phyloP scores from a whole-genome alignment of 2,113 vertebrate species.

The Hepsetus odoe region DNA sequence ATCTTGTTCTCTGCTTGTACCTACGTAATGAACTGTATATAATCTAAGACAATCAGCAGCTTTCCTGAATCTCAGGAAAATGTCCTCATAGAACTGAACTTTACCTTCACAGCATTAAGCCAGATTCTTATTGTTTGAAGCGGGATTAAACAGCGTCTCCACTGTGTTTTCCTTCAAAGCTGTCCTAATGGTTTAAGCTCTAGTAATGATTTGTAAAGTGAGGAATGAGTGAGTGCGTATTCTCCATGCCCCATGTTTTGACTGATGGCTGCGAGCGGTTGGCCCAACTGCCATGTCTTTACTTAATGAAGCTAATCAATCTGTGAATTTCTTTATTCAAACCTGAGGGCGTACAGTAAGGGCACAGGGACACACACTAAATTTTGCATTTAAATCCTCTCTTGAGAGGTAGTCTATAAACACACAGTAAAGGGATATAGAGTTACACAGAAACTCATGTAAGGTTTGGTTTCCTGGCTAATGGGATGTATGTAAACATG shows the following conservation, averaged over 20 bases:
- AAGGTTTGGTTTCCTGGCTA: conserved; percentile 39
- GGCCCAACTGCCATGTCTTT: conserved; percentile 60
- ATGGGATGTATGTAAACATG: conserved; percentile 42
- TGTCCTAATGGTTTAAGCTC: conserved; percentile 69
- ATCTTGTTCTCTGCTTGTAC: not conserved
- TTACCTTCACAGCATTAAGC: not conserved
- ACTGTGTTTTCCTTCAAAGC: conserved; percentile 47
- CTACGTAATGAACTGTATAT: not conserved
- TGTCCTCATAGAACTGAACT: not conserved
- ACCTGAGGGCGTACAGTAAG: conserved; percentile 35
- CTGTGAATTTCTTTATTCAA: conserved; percentile 45
- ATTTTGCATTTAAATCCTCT: conserved; percentile 52
- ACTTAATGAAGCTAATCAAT: conserved; percentile 63
- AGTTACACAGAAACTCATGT: conserved; percentile 37
- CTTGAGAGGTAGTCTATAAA: conserved; percentile 52
- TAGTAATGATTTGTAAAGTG: conserved; percentile 77
- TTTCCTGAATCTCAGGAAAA: not conserved
- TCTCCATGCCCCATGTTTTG: conserved; percentile 31
- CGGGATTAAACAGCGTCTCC: conserved; percentile 20
- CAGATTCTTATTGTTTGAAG: conserved; percentile 22
- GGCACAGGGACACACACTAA: conserved; percentile 46
- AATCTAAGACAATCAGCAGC: not conserved
- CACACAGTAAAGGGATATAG: conserved; percentile 47
- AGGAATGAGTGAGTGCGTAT: conserved; percentile 57
- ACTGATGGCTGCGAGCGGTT: conserved; percentile 54